Evolutionary conservation across 2,113 vertebrate species (phyloP).

Genomic region (Engraulis encrasicolus): DNA sequence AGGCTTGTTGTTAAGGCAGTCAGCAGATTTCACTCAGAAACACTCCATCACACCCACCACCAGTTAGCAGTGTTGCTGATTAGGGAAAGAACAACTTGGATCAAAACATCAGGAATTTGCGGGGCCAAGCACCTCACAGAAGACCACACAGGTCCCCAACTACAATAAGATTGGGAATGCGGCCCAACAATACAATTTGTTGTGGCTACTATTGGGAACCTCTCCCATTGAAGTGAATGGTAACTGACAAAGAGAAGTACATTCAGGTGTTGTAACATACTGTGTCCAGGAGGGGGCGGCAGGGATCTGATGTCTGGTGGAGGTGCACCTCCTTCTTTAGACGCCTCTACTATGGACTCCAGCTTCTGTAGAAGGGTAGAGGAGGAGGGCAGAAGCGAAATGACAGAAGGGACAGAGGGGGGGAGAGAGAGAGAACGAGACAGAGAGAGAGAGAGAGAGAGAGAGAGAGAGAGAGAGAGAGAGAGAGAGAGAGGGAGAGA

Average conservation of each 20-base stretch:
- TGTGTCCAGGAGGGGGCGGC: slow-evolving; percentile 49
- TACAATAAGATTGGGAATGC: too few species aligned
- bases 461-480: slow-evolving; percentile 19
- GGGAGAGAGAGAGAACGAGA: too few species aligned
- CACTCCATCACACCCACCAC: too few species aligned
- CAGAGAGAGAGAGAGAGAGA: not conserved
- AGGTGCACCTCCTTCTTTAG: slow-evolving; percentile 21
- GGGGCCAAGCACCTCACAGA: too few species aligned
- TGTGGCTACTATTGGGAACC: too few species aligned
- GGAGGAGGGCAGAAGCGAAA: not conserved
- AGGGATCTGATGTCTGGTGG: slow-evolving; percentile 23
- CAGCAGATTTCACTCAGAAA: too few species aligned
- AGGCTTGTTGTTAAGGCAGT: too few species aligned
- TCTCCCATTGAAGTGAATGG: not conserved
- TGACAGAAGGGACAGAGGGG: slow-evolving; percentile 1
- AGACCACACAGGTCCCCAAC: too few species aligned
- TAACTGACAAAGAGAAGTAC: not conserved
- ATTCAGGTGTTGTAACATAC: not conserved
- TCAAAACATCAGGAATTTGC: too few species aligned
- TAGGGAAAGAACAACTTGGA: too few species aligned
- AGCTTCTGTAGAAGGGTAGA: slow-evolving; percentile 30
- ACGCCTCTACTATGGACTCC: slow-evolving; percentile 28
- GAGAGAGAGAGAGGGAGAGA: not conserved
- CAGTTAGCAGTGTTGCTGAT: too few species aligned
- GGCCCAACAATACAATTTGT: too few species aligned